These are phyloP conservation scores for Myiotriccus ornatus DNA, from an alignment of 2,797 vertebrate genomes.

Conservation along the genomic window DNA sequence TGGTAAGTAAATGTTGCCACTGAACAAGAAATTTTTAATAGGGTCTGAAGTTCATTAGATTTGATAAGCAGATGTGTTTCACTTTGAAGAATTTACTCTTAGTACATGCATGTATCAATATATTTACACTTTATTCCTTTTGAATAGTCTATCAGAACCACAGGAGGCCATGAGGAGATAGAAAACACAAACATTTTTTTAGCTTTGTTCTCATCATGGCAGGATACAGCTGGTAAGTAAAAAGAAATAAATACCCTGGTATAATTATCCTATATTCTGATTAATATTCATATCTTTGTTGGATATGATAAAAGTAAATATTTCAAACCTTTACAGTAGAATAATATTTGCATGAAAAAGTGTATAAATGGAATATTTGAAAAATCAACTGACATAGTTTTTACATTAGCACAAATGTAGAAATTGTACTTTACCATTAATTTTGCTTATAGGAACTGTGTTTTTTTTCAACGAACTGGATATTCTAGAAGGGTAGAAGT, in stretches of 20 bases:
- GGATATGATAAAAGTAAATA: not conserved
- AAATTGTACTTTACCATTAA: not conserved
- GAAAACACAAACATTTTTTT: constrained; percentile 86
- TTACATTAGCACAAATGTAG: not conserved
- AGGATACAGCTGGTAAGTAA: constrained; percentile 62
- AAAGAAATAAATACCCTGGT: not conserved
- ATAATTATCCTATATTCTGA: not conserved
- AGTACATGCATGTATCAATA: not conserved
- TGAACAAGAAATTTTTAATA: not conserved
- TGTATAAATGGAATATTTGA: not conserved
- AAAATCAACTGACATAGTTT: not conserved
- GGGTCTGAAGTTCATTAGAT: not conserved
- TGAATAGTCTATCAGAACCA: constrained; percentile 60
- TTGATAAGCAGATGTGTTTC: not conserved
- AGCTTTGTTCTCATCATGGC: constrained; percentile 70
- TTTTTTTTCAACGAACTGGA: not conserved
- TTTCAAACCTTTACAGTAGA: not conserved
- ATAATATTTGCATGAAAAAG: not conserved
- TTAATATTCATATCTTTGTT: not conserved
- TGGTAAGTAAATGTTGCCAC: not conserved
- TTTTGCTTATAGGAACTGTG: not conserved
- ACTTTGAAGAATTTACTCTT: not conserved
- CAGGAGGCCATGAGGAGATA: constrained; percentile 77
- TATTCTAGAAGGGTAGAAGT: not conserved
- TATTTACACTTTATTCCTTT: constrained; percentile 41